Conservation (phyloP, 2,888 invertebrate genomes). For the Calliscelio sp. region DNA sequence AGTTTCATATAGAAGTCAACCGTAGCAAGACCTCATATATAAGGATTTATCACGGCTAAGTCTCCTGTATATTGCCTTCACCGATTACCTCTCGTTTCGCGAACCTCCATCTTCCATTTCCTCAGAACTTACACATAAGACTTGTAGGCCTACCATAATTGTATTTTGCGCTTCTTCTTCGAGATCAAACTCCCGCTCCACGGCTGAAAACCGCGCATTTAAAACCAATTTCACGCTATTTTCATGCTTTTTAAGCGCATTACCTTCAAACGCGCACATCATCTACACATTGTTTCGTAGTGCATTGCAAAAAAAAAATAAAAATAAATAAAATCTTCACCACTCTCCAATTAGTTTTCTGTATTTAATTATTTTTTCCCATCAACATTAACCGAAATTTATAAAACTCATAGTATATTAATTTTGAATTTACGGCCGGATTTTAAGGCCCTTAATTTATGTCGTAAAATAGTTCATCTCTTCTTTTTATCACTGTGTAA, state of each 20-base stretch:
- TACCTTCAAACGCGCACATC: neutral
- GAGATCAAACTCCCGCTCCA: slow-evolving; percentile 33
- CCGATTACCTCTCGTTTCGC: slow-evolving; percentile 79
- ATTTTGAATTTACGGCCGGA: neutral
- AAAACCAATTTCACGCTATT: slow-evolving; percentile 54
- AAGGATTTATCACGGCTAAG: slow-evolving; percentile 86
- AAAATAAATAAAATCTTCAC: too few relatives aligned
- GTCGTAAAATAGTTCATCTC: slow-evolving; percentile 18
- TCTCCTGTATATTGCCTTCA: slow-evolving; percentile 85
- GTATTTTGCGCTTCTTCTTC: slow-evolving; percentile 33
- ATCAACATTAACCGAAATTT: too few relatives aligned
- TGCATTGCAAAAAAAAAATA: too few relatives aligned
- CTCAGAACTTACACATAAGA: slow-evolving; percentile 33
- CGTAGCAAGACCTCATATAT: slow-evolving; percentile 85
- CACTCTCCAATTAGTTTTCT: slow-evolving; percentile 3
- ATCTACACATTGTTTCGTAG: slow-evolving; percentile 25
- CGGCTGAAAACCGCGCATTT: slow-evolving; percentile 42
- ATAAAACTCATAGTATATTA: neutral
- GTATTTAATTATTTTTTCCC: slow-evolving; percentile 15
- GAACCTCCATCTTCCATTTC: slow-evolving; percentile 64
- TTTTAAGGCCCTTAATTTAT: slow-evolving; percentile 22
- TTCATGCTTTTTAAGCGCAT: slow-evolving; percentile 36
- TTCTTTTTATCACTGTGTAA: slow-evolving; percentile 24
- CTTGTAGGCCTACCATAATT: slow-evolving; percentile 54
- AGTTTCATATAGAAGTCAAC: slow-evolving; percentile 84